Conservation (phyloP, 2,113 vertebrate genomes). For the Larimichthys polyactis region DNA sequence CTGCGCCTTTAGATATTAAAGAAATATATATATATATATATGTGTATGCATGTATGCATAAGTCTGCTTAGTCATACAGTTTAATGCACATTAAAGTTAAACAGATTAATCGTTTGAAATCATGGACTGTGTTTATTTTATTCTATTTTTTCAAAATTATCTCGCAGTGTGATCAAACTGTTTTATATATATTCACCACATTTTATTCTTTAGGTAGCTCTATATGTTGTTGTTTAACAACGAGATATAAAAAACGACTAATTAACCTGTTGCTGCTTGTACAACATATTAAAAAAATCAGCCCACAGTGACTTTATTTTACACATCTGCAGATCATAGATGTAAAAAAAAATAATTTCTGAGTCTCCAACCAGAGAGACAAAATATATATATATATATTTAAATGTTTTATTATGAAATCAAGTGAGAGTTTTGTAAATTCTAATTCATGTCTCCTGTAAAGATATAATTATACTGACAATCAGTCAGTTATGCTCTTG, state of each 20-base stretch:
- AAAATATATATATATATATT: not conserved
- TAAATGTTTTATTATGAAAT: not conserved
- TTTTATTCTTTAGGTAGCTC: not conserved
- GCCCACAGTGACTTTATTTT: not conserved
- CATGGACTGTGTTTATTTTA: not conserved
- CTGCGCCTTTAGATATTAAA: conserved; percentile 10
- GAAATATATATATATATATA: not conserved
- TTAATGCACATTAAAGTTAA: conserved; percentile 9
- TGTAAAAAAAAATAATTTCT: no score
- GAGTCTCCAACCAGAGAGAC: not conserved
- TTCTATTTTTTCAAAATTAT: not conserved
- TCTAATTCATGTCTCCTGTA: not conserved
- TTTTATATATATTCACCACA: not conserved
- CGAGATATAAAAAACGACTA: conserved; percentile 3
- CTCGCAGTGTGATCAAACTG: not conserved
- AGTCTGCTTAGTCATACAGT: not conserved
- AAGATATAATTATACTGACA: not conserved
- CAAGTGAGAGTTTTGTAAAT: not conserved
- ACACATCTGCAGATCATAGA: not conserved
- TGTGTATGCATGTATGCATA: not conserved
- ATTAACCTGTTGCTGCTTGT: conserved; percentile 70
- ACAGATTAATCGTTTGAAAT: not conserved
- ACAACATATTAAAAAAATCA: conserved; percentile 24
- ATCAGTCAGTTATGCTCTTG: not conserved
- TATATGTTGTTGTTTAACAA: not conserved